A percentile compares a stretch with the other conserved stretches of the same genome.
These are phyloP conservation scores for Gulo gulo DNA, from an alignment of 2,113 vertebrate species.

Conservation along the genomic window DNA sequence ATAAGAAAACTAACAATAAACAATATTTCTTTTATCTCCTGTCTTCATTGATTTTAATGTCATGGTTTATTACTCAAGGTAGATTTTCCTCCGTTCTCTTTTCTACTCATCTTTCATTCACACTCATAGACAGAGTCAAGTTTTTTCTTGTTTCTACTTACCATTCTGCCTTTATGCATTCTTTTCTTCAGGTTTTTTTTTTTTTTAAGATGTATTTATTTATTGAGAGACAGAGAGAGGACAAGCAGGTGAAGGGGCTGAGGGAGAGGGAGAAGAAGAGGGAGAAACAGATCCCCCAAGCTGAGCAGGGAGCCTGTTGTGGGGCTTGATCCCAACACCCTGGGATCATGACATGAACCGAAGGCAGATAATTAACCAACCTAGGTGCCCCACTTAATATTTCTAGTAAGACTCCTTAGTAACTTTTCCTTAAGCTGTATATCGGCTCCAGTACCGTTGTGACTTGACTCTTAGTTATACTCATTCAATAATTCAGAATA, in stretches of 20 bases:
- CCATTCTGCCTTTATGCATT: not conserved
- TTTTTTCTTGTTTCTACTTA: not conserved
- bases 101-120: not conserved
- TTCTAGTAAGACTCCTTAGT: not conserved
- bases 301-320: not conserved
- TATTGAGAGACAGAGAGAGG: not conserved
- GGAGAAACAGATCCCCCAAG: not conserved
- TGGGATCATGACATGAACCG: not conserved
- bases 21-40: not conserved
- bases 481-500: not conserved
- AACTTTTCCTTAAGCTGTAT: not conserved
- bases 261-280: not conserved
- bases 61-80: not conserved
- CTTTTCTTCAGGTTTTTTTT: not conserved
- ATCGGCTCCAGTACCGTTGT: not conserved
- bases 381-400: not conserved
- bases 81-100: not conserved
- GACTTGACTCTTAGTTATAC: not conserved
- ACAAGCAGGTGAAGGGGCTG: not conserved
- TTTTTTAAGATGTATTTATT: not conserved
- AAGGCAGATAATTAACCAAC: not conserved
- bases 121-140: not conserved
- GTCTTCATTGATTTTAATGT: not conserved
- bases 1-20: slow-evolving; percentile 14
- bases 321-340: not conserved